Percentiles rank a stretch among this genome's conserved stretches.
These are phyloP conservation scores for Stichodactyla mertensii DNA, from an alignment of 64 coral and sea anemone species.

Conservation along the genomic window DNA sequence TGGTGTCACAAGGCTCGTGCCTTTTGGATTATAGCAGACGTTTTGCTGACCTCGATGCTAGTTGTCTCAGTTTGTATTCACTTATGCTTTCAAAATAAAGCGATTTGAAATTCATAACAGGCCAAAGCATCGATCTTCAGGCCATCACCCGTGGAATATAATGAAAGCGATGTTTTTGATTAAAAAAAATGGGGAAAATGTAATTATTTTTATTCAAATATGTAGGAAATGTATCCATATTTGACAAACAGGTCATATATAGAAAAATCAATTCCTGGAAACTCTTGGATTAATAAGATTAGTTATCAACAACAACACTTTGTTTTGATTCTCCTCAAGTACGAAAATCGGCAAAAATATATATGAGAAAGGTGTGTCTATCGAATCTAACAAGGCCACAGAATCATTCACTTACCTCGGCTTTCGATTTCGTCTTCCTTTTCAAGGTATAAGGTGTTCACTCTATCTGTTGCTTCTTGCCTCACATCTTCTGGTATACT, in stretches of 20 bases:
- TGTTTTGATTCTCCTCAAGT: not conserved
- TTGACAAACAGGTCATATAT: not conserved
- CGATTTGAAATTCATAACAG: not conserved
- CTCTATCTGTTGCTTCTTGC: conserved; percentile 79
- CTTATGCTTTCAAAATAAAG: conserved; percentile 2
- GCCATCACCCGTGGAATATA: not conserved
- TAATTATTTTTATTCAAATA: not conserved
- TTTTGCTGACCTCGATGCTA: not conserved
- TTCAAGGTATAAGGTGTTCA: conserved; percentile 60
- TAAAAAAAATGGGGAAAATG: not conserved
- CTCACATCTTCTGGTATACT: conserved; percentile 81
- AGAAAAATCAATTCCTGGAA: not conserved
- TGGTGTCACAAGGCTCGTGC: too few species aligned
- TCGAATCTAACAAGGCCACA: not conserved
- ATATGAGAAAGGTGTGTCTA: not conserved
- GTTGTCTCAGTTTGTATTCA: not conserved
- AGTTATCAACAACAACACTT: not conserved
- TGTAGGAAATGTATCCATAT: not conserved
- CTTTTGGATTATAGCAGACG: not conserved
- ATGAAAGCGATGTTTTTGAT: not conserved
- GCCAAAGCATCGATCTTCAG: not conserved
- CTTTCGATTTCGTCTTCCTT: conserved; percentile 52
- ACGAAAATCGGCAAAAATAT: not conserved
- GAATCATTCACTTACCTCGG: conserved; percentile 42
- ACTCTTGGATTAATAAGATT: not conserved